phyloP scores from a whole-genome alignment of 1,140 invertebrate species.

The Oppia nitens region DNA sequence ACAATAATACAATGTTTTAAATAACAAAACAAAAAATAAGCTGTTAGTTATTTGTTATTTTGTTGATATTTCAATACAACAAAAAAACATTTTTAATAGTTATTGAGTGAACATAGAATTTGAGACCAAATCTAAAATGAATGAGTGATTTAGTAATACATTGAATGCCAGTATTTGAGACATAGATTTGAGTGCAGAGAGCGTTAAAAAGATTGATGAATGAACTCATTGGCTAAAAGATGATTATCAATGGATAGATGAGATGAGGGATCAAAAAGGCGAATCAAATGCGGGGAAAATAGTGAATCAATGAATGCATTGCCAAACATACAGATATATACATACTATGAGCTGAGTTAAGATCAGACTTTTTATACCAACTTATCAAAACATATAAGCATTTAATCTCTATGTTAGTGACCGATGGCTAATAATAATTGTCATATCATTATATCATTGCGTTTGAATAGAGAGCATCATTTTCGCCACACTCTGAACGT shows the following conservation, averaged over 20 bases:
- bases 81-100: too few species aligned
- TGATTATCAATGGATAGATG: not conserved
- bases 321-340: not conserved
- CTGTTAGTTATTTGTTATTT: too few species aligned
- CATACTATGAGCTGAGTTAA: not conserved
- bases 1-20: too few species aligned
- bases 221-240: not conserved
- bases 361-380: not conserved
- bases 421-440: not conserved
- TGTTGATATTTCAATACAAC: too few species aligned
- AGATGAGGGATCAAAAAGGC: too few species aligned
- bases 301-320: not conserved
- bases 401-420: not conserved
- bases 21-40: too few species aligned
- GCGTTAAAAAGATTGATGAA: not conserved
- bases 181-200: too few species aligned
- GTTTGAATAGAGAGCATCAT: not conserved
- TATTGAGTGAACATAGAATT: too few species aligned
- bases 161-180: too few species aligned
- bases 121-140: too few species aligned
- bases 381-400: not conserved
- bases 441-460: not conserved
- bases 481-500: constrained; percentile 5
- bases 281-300: not conserved
- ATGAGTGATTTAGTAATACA: too few species aligned